Conservation (phyloP, 2,888 invertebrate species). For the Eupsilia transversa region DNA sequence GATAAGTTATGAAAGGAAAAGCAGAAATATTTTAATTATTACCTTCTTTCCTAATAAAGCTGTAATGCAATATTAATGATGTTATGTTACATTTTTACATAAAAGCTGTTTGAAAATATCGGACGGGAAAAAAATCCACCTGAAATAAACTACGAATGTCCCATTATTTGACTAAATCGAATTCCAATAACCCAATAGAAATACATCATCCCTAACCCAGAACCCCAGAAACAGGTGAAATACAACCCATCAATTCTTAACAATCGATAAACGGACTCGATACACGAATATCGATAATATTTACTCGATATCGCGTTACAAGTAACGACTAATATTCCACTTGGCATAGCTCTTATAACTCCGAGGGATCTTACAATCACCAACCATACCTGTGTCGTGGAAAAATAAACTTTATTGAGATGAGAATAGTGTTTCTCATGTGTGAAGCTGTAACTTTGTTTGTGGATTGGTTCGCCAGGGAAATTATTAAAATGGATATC, state of each 20-base stretch:
- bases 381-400: neutral
- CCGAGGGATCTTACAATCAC: conserved; percentile 41
- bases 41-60: neutral
- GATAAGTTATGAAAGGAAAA: neutral
- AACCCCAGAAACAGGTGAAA: conserved; percentile 46
- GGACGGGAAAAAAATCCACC: neutral
- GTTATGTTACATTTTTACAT: neutral
- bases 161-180: neutral
- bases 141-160: neutral
- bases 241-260: conserved; percentile 40
- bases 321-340: conserved; percentile 74
- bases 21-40: neutral
- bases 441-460: conserved; percentile 45
- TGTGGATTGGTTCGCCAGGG: conserved; percentile 72
- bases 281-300: conserved; percentile 70
- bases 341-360: conserved; percentile 70
- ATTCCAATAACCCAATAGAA: conserved; percentile 2
- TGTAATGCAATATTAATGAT: neutral
- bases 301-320: conserved; percentile 72
- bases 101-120: neutral
- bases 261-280: conserved; percentile 63
- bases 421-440: neutral
- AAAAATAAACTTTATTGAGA: conserved; percentile 19
- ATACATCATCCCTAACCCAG: conserved; percentile 28
- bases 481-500: conserved; percentile 80